Base-by-base conservation (phyloP, 1,140 invertebrate genomes). In the Adoxophyes honmai region DNA sequence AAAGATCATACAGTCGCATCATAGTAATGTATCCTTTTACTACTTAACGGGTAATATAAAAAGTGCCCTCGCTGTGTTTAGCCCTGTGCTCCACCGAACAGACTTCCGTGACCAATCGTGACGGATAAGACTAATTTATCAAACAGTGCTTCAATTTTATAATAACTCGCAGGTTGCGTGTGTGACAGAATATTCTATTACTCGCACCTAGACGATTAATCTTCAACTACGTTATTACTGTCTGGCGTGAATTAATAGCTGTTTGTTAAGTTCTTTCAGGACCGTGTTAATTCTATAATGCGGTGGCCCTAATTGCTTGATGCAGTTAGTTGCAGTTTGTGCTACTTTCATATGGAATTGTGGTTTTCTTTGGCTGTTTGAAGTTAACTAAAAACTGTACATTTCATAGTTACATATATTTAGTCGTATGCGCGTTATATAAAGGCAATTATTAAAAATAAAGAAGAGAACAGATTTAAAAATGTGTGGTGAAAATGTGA, bases 151-250 rank as follows among this genome's bases (percentile, higher is more conserved):
- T 86, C 81, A 84, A 86, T 85, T 85, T 80, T 81, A 85, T 81
- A 84, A 84, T 78, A 82, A 81, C 75, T 70, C 67, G 70, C 70
- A 78, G 76, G 78, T 81, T 78, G 76, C 81, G 78, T 84, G 77
- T 78, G 74, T 78, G 80, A 82, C 78, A 81, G 73, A 82, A 81
- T 82, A 86, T 85, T 86, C 81, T 86, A 84, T 86, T 86, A 82
- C 76, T 70, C 61, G 61, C 62, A 63, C 67, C 60, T 70, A 57
- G 57, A 70, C 73, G 68, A 84, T 84, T 84, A 83, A 86, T 86
- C 81, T 84, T 78, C 68, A 55, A 51, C 51, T 14, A 65, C 59
- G 71, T 81, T 78, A 84, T 81, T 83, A 84, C 68, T 71, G 76
- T 79, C 74, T 78, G 75, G 78, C 68, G 69, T 73, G 70, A 64